Percentiles rank a stretch among this genome's conserved stretches.
These are phyloP conservation scores for Hirtodrosophila alboralis DNA, from an alignment of 2,888 invertebrate species.

Conservation along the genomic window DNA sequence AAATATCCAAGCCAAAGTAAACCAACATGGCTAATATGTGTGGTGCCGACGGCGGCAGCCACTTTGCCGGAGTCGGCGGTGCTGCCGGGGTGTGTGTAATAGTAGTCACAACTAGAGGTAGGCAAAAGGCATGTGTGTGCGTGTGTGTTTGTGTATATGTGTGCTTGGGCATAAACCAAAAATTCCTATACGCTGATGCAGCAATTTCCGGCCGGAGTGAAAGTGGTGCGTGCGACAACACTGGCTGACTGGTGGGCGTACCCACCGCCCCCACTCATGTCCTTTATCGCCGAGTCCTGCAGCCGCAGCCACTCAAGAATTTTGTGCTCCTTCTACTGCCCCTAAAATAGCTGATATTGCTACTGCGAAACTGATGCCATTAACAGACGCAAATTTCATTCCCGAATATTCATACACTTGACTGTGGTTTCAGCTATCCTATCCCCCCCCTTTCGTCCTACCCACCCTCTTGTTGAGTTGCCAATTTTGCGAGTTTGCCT, in stretches of 20 bases:
- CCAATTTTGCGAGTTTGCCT: conserved; percentile 4
- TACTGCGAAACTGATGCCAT: conserved; percentile 59
- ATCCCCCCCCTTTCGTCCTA: too few relatives aligned
- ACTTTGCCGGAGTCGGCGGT: conserved; percentile 52
- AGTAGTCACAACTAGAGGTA: conserved; percentile 32
- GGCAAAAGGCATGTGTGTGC: conserved; percentile 18
- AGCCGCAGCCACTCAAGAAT: conserved; percentile 49
- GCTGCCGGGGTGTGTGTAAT: conserved; percentile 2
- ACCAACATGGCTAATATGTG: conserved; percentile 75
- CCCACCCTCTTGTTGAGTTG: conserved; percentile 8
- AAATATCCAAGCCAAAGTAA: conserved; percentile 72
- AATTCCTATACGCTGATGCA: conserved; percentile 79
- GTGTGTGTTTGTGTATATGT: conserved; percentile 29
- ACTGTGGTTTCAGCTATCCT: conserved; percentile 30
- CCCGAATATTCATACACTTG: conserved; percentile 72
- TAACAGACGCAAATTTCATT: conserved; percentile 67
- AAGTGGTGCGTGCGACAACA: conserved; percentile 74
- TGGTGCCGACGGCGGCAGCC: conserved; percentile 30
- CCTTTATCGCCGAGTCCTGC: conserved; percentile 1
- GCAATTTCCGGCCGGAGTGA: conserved; percentile 75
- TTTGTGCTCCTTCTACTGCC: conserved; percentile 26
- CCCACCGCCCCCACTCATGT: conserved; percentile 2
- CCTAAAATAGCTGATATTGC: conserved; percentile 55
- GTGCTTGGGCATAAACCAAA: conserved; percentile 71
- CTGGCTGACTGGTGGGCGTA: conserved; percentile 23